These are phyloP conservation scores for Speoplatyrhinus poulsoni DNA, from an alignment of 2,113 vertebrate species.

Conservation along the genomic window DNA sequence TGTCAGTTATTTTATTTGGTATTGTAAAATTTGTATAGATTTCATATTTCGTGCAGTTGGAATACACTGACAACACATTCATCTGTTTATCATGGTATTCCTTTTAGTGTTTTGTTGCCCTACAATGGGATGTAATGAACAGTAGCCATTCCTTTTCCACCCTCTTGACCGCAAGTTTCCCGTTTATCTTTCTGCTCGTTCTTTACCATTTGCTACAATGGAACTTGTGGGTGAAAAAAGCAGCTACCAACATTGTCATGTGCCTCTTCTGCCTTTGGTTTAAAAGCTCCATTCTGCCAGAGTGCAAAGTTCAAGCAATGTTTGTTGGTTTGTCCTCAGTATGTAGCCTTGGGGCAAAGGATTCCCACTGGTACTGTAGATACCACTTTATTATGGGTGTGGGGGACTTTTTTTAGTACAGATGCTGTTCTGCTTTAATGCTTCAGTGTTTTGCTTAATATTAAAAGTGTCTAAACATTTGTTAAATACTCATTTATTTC, in stretches of 20 bases:
- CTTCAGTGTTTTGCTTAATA: slow-evolving; percentile 40
- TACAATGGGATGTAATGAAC: slow-evolving; percentile 37
- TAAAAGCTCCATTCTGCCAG: slow-evolving; percentile 5
- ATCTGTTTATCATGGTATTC: slow-evolving; percentile 46
- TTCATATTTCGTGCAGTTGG: slow-evolving; percentile 92
- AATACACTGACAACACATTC: slow-evolving; percentile 78
- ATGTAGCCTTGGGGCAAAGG: slow-evolving; percentile 10
- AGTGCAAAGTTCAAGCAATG: slow-evolving; percentile 10
- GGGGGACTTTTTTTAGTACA: slow-evolving; percentile 32
- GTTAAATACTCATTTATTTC: not conserved
- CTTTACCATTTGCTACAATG: not conserved
- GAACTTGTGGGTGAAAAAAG: slow-evolving; percentile 1
- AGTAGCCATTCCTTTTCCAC: slow-evolving; percentile 46
- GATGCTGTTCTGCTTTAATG: slow-evolving; percentile 29
- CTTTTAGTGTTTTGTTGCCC: slow-evolving; percentile 47
- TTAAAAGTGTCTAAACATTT: not conserved
- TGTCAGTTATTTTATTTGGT: slow-evolving; percentile 79
- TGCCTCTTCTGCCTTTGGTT: slow-evolving; percentile 18
- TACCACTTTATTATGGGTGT: not conserved
- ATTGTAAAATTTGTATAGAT: slow-evolving; percentile 92
- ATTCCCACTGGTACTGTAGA: slow-evolving; percentile 9
- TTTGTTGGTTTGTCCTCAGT: slow-evolving; percentile 8
- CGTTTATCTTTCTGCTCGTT: slow-evolving; percentile 29
- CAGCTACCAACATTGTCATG: not conserved
- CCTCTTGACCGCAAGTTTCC: slow-evolving; percentile 33